Base-by-base conservation (phyloP, 1,140 invertebrate species). In the Aleiodes sp. region DNA sequence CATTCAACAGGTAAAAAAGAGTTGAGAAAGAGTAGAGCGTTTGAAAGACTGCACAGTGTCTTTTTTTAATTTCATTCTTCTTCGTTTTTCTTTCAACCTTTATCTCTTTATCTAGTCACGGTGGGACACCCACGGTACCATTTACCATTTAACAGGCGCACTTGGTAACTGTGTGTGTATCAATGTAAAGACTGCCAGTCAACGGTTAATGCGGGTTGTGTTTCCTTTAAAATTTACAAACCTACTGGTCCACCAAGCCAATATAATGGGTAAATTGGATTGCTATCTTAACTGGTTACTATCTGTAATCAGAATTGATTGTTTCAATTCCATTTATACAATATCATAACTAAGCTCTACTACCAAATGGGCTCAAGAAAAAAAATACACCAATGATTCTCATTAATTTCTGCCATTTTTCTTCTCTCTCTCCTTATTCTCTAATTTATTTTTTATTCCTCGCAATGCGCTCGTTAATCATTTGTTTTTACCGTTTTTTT, bases 401-500 rank as follows among this genome's bases (percentile, higher is more conserved):
- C n/a, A n/a, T n/a, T n/a, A n/a, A n/a, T n/a, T n/a, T n/a, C n/a
- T n/a, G n/a, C n/a, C n/a, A n/a, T n/a, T n/a, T n/a, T n/a, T n/a
- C n/a, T n/a, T n/a, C n/a, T n/a, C n/a, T n/a, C n/a, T n/a, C n/a
- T n/a, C n/a, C n/a, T n/a, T n/a, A n/a, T n/a, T n/a, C n/a, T n/a
- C n/a, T n/a, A n/a, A n/a, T n/a, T n/a, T n/a, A n/a, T n/a, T n/a
- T n/a, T n/a, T n/a, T n/a, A n/a, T n/a, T n/a, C n/a, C n/a, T n/a
- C n/a, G n/a, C n/a, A n/a, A n/a, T n/a, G n/a, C n/a, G n/a, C n/a
- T 46, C 41, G 14, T 46, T 46, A 46, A 46, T 46, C 14, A 46
- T 46, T 14, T 2, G 19, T n/a, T 46, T 2, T n/a, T n/a, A n/a
- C n/a, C n/a, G n/a, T n/a, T n/a, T n/a, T n/a, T n/a, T n/a, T 46